phyloP scores from a whole-genome alignment of 2,113 vertebrate species.

The Calyptomena viridis region DNA sequence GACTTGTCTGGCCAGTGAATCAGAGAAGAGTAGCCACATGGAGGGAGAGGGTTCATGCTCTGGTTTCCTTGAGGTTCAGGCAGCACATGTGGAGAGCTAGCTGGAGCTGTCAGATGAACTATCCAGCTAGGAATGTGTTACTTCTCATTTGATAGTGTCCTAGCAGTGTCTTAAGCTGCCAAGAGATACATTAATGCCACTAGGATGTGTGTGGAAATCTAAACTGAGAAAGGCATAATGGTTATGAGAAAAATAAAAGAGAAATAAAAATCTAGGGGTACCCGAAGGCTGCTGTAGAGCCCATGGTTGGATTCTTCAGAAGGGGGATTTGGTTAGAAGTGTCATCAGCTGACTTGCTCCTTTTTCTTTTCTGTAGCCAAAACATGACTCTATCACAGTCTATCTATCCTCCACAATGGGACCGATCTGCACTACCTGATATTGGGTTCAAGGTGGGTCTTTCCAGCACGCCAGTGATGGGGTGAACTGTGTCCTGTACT shows the following conservation, averaged over 20 bases:
- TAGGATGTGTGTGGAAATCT: not conserved
- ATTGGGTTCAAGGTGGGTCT: constrained; percentile 42
- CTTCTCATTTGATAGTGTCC: not conserved
- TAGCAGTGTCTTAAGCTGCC: not conserved
- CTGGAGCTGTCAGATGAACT: not conserved
- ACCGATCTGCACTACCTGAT: constrained; percentile 50
- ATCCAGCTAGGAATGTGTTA: not conserved
- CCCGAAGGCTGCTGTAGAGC: not conserved
- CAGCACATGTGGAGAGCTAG: accelerated
- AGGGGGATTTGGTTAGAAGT: not conserved
- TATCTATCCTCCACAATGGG: constrained; percentile 50
- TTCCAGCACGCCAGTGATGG: not conserved
- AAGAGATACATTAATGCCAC: not conserved
- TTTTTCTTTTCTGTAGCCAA: not conserved
- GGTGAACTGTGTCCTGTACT: not conserved
- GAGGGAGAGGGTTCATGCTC: not conserved
- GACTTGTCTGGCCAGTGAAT: not conserved
- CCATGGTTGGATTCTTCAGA: not conserved
- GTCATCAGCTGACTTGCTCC: not conserved
- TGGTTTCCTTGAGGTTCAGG: not conserved
- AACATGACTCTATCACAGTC: not conserved
- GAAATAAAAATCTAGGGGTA: not conserved
- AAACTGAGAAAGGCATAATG: not conserved
- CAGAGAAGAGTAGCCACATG: not conserved
- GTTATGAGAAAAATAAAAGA: not conserved